These are phyloP conservation scores for Monarcha castaneiventris DNA, from an alignment of 2,113 vertebrate genomes.

Conservation along the genomic window DNA sequence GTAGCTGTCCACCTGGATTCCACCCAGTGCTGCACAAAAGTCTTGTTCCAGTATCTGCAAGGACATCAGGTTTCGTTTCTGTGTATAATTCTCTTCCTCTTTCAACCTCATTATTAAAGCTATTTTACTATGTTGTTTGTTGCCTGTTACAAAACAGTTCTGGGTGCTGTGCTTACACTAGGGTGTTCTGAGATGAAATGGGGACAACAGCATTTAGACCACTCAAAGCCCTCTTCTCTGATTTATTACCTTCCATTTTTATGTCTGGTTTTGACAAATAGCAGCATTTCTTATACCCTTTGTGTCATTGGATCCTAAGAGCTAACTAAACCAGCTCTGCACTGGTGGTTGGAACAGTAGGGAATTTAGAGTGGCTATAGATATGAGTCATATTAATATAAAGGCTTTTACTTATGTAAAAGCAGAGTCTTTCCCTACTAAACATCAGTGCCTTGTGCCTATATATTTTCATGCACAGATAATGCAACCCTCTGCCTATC, in stretches of 20 bases:
- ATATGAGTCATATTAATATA: not conserved
- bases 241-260: not conserved
- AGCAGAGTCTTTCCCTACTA: not conserved
- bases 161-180: not conserved
- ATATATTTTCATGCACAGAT: not conserved
- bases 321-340: not conserved
- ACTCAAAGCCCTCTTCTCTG: not conserved
- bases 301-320: not conserved
- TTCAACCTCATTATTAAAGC: not conserved
- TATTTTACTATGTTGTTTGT: not conserved
- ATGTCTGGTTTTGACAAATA: not conserved
- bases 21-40: not conserved
- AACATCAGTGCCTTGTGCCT: not conserved
- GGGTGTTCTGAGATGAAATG: not conserved
- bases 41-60: not conserved
- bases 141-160: not conserved
- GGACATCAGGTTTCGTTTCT: not conserved
- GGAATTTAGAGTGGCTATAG: not conserved
- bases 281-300: not conserved
- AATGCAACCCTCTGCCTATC: not conserved
- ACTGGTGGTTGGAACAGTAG: rapidly evolving
- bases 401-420: not conserved
- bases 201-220: not conserved
- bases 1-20: not conserved
- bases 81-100: not conserved